A percentile compares a stretch with the other conserved stretches of the same genome.
Conservation (phyloP, 2,888 invertebrate species). For the Campoletis raptor region DNA sequence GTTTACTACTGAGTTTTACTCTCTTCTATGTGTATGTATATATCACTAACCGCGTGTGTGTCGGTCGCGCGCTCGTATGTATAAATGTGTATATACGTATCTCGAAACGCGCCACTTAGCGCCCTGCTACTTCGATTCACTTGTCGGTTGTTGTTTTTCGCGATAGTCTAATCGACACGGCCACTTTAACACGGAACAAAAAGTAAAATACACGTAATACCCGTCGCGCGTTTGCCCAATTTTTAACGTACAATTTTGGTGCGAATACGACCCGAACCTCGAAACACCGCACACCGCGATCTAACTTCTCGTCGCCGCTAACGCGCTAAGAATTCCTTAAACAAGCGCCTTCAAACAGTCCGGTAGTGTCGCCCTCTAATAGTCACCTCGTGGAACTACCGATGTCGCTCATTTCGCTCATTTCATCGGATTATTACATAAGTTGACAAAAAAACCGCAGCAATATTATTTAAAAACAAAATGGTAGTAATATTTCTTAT, state of each 20-base stretch:
- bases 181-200: not conserved
- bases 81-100: constrained; percentile 9
- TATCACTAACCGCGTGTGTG: constrained; percentile 1
- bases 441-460: not conserved
- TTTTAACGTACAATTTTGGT: not conserved
- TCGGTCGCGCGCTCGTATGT: constrained; percentile 20
- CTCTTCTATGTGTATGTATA: not conserved
- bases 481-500: not conserved
- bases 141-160: not conserved
- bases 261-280: constrained; percentile 41
- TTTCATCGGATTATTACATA: not conserved
- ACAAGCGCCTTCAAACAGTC: constrained; percentile 34
- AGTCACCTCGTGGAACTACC: not conserved
- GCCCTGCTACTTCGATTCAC: constrained; percentile 11
- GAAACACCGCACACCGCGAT: constrained; percentile 43
- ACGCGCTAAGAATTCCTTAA: constrained; percentile 25
- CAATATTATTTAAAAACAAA: not conserved
- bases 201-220: not conserved
- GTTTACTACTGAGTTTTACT: constrained; percentile 37
- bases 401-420: not conserved
- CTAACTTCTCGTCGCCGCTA: constrained; percentile 28
- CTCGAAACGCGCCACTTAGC: constrained; percentile 44
- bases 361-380: constrained; percentile 3
- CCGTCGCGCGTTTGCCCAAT: not conserved
- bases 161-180: not conserved